These are phyloP conservation scores for Periophthalmodon schlosseri DNA, from an alignment of 2,113 vertebrate genomes.

Conservation along the genomic window DNA sequence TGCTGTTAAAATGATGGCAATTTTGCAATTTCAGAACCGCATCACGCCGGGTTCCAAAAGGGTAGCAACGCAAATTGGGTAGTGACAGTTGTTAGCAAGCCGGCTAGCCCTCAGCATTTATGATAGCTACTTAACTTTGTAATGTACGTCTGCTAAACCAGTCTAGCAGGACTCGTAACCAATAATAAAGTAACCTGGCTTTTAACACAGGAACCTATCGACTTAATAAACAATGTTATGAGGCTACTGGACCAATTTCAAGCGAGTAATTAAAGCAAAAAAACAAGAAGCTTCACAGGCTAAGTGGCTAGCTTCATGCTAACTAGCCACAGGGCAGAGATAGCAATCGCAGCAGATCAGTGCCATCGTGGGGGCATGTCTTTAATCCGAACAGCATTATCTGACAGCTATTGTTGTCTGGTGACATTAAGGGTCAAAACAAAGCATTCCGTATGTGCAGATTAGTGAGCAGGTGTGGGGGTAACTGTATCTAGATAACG, in stretches of 20 bases:
- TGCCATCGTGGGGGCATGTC: background rate
- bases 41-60: background rate
- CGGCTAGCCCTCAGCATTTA: constrained; percentile 32
- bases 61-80: constrained; percentile 1
- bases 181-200: background rate
- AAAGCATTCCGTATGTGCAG: background rate
- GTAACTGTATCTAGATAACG: background rate
- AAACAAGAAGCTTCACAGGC: background rate
- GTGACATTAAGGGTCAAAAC: constrained; percentile 1
- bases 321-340: constrained; percentile 24
- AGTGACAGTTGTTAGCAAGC: constrained; percentile 30
- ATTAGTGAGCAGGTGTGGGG: background rate
- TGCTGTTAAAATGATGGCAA: background rate
- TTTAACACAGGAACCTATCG: background rate
- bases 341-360: constrained; percentile 22
- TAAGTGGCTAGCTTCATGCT: constrained; percentile 24
- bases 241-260: background rate
- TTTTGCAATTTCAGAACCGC: background rate
- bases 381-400: constrained; percentile 8
- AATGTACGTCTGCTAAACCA: constrained; percentile 29
- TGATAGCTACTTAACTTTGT: constrained; percentile 33
- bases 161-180: background rate
- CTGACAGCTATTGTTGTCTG: constrained; percentile 1
- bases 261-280: background rate
- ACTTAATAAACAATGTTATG: too few species aligned